Percentiles rank a stretch among this genome's conserved stretches.
Conservation (phyloP, 1,140 invertebrate genomes). For the Hestina assimilis region DNA sequence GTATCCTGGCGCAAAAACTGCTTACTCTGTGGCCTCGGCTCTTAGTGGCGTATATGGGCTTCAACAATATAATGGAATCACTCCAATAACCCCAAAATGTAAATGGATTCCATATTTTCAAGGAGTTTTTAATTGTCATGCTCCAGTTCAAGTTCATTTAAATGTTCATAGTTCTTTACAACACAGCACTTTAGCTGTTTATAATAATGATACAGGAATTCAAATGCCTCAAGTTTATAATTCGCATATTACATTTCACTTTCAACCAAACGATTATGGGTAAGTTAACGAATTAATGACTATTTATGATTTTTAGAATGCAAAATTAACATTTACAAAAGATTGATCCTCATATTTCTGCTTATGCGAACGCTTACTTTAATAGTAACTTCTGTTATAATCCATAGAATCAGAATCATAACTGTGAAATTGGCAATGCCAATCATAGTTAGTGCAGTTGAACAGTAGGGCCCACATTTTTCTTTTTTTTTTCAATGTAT, state of each 20-base stretch:
- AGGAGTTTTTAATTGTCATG: constrained; percentile 59
- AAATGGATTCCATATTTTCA: constrained; percentile 67
- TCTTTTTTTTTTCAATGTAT: too few relatives aligned
- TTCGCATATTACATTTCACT: constrained; percentile 53
- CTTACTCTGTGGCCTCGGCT: constrained; percentile 58
- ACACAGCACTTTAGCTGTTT: constrained; percentile 45
- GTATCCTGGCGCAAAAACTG: constrained; percentile 49
- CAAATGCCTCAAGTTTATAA: constrained; percentile 52
- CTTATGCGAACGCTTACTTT: too few relatives aligned
- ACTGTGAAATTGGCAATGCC: too few relatives aligned
- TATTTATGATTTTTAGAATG: too few relatives aligned
- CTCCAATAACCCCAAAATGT: constrained; percentile 40
- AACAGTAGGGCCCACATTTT: too few relatives aligned
- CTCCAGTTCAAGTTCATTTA: constrained; percentile 55
- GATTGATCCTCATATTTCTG: background rate
- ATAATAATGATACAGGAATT: constrained; percentile 52
- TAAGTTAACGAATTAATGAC: constrained; percentile 33
- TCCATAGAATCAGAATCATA: too few relatives aligned
- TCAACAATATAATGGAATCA: constrained; percentile 41
- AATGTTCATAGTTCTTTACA: constrained; percentile 46
- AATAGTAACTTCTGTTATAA: too few relatives aligned
- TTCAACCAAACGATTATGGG: constrained; percentile 53
- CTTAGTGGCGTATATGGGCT: constrained; percentile 47
- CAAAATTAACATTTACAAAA: background rate
- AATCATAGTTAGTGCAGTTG: too few relatives aligned